Evolutionary conservation across 2,797 vertebrate genomes (phyloP), one percentile per base, ranked within the genome.

Genomic region (Sebastiscus albofasciatus): DNA sequence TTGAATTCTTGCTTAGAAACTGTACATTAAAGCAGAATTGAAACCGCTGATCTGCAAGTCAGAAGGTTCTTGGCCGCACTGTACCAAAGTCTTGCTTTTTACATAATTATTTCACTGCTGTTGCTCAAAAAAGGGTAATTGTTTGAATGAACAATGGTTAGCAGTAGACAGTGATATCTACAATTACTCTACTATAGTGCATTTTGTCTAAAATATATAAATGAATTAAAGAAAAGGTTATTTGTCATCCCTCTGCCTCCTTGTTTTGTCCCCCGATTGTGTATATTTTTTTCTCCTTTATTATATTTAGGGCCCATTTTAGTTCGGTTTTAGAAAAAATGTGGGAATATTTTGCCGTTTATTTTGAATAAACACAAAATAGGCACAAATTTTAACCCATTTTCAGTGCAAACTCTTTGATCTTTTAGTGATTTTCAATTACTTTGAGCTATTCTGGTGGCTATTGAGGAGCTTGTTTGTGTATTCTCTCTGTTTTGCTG

Each of bases 1-100:
- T 81, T 62, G 4, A 82, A 79, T 85, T 79, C 36, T 82, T 78
- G 64, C 22, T n/a, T 36, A 18, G 58, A 79, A 86, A 70, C 12
- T n/a, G 12, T 31, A 54, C 29, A 74, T 61, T 77, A 60, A 74
- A 79, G 62, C 6, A 16, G n/a, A 33, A 70, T 72, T 86, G 29
- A 68, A 86, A 62, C 5, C 20, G 9, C 11, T 12, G 13, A 52
- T 72, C 29, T 71, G 14, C 13, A 78, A 42, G 46, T 83, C 49
- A 33, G 46, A 8, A 77, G 4, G 61, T 24, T 72, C 54, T 72
- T 67, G 55, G 49, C 55, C 3, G 71, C 18, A 31, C 4, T 67
- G 18, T 31, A n/a, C 2, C 8, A 61, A 36, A 5, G 20, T 60
- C 24, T 8, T 14, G 3, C 29, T 39, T 72, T 72, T 58, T 66